Evolutionary conservation across 2,888 invertebrate species (phyloP).

Genomic region (Lasioglossum oenotherae): DNA sequence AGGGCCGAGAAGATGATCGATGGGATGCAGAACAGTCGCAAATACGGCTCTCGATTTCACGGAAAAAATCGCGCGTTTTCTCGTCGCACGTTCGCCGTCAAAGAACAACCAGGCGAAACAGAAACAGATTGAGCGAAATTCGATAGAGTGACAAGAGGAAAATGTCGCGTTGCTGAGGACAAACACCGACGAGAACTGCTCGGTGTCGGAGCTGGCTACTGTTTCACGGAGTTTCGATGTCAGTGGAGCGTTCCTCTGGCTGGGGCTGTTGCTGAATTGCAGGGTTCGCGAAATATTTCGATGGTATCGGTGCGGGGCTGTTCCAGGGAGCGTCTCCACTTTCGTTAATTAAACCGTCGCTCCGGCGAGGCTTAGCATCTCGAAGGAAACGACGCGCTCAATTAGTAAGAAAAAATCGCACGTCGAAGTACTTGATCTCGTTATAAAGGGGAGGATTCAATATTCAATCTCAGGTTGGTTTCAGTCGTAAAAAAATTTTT

Average conservation of each 20-base stretch:
- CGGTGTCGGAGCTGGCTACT: constrained; percentile 1
- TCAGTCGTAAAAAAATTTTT: no score
- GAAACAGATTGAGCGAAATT: background rate
- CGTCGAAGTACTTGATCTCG: no score
- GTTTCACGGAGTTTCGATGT: background rate
- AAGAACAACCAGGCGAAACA: background rate
- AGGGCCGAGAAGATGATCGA: background rate
- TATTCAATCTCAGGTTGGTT: no score
- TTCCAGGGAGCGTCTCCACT: background rate
- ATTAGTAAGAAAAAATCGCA: background rate
- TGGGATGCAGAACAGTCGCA: background rate
- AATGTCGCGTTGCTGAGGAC: background rate
- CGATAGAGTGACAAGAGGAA: background rate
- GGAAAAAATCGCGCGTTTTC: background rate
- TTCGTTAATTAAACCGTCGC: constrained; percentile 55
- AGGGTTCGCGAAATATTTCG: constrained; percentile 9
- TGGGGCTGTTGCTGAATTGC: background rate
- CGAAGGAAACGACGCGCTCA: background rate
- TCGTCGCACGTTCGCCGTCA: background rate
- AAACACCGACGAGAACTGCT: background rate
- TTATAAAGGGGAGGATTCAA: no score
- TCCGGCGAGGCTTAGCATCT: background rate
- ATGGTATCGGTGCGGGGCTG: background rate
- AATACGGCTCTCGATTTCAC: background rate
- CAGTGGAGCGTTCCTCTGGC: background rate